Conservation (phyloP, 1,140 invertebrate species). For the Ceratina calcarata region DNA sequence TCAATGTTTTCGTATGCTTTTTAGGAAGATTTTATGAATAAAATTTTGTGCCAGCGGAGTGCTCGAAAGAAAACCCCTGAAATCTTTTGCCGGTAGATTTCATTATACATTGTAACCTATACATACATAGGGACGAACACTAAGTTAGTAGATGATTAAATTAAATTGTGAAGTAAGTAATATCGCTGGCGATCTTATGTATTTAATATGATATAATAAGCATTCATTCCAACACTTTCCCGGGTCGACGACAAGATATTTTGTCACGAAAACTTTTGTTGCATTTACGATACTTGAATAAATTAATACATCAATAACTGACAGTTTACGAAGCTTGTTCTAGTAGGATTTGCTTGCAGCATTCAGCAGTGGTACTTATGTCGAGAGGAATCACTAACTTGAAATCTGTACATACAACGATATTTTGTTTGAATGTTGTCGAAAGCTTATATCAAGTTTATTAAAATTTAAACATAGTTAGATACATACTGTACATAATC, state of each 20-base stretch:
- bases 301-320: constrained; percentile 62
- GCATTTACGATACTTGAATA: constrained; percentile 67
- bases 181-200: constrained; percentile 76
- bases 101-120: constrained; percentile 50
- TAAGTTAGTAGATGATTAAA: constrained; percentile 66
- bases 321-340: constrained; percentile 46
- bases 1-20: constrained; percentile 29
- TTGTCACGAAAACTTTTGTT: constrained; percentile 60
- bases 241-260: constrained; percentile 51
- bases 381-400: constrained; percentile 8
- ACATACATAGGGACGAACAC: constrained; percentile 49
- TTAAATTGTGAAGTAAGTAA: constrained; percentile 65
- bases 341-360: constrained; percentile 32
- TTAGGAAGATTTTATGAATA: constrained; percentile 37
- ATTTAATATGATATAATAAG: constrained; percentile 69
- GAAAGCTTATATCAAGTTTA: constrained; percentile 42
- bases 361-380: not conserved
- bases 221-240: constrained; percentile 72
- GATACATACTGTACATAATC: constrained; percentile 55
- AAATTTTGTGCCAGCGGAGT: constrained; percentile 19
- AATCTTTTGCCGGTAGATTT: constrained; percentile 53
- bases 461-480: constrained; percentile 45
- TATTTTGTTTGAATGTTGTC: constrained; percentile 21
- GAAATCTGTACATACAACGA: constrained; percentile 15
- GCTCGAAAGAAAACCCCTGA: constrained; percentile 23